phyloP scores from a whole-genome alignment of 1,140 invertebrate genomes.

The Apis laboriosa region DNA sequence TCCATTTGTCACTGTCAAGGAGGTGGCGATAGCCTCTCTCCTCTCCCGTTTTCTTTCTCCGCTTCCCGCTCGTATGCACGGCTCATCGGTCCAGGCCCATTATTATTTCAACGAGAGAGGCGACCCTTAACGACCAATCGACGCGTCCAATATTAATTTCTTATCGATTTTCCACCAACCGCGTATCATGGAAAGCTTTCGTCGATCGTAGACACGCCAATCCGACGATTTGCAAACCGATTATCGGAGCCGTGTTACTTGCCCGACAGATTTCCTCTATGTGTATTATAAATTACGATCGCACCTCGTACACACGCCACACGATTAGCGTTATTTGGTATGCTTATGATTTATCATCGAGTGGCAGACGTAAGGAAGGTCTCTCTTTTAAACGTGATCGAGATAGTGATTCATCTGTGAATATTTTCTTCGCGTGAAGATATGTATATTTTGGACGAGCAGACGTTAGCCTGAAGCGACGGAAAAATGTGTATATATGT shows the following conservation, averaged over 20 bases:
- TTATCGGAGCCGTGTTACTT: constrained; percentile 64
- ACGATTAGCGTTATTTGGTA: neutral
- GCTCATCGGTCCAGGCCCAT: constrained; percentile 68
- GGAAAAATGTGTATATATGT: too few species aligned
- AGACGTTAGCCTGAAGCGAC: neutral
- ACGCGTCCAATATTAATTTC: constrained; percentile 78
- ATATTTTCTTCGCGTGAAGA: neutral
- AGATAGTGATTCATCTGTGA: neutral
- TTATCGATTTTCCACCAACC: constrained; percentile 71
- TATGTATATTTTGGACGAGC: neutral
- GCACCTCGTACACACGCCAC: neutral
- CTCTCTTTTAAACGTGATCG: neutral
- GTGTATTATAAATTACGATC: neutral
- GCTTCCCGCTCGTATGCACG: neutral
- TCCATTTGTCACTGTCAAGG: constrained; percentile 85
- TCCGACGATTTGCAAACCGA: constrained; percentile 56
- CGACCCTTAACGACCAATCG: constrained; percentile 76
- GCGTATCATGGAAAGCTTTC: constrained; percentile 6
- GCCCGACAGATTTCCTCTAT: neutral
- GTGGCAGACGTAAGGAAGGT: neutral
- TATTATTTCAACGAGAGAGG: constrained; percentile 75
- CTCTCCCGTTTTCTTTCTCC: constrained; percentile 44
- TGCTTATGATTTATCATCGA: constrained; percentile 30
- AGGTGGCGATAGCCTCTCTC: constrained; percentile 82
- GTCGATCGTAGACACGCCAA: constrained; percentile 17